Conservation (phyloP, 2,113 vertebrate genomes). For the Xiphophorus maculatus region DNA sequence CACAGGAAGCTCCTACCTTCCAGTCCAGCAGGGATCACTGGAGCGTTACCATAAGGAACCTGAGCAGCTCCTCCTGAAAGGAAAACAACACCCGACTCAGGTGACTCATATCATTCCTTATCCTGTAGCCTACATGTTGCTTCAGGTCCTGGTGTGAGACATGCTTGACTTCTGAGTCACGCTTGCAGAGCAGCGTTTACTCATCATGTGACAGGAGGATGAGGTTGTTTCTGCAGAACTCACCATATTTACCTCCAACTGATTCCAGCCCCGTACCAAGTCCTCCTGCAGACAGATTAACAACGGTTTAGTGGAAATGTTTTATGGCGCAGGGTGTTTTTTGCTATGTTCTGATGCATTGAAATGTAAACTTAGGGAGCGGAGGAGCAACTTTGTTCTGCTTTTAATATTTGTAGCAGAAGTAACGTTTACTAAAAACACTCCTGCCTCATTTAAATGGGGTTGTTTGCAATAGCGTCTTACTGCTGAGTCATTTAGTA, state of each 20-base stretch:
- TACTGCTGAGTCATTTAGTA: background rate
- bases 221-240: conserved; percentile 13
- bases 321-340: background rate
- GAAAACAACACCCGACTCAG: background rate
- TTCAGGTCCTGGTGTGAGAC: background rate
- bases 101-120: conserved; percentile 4
- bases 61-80: conserved; percentile 63
- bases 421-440: too few relatives aligned
- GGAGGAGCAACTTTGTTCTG: too few relatives aligned
- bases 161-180: background rate
- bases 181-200: background rate
- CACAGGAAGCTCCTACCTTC: conserved; percentile 65
- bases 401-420: too few relatives aligned
- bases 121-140: background rate
- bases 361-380: too few relatives aligned
- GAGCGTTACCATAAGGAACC: conserved; percentile 66
- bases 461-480: background rate
- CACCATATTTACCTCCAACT: conserved; percentile 71
- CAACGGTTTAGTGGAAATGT: background rate
- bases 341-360: too few relatives aligned
- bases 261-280: conserved; percentile 67
- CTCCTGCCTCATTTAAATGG: background rate
- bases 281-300: conserved; percentile 55
- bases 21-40: conserved; percentile 70
- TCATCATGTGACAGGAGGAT: background rate